A percentile compares a stretch with the other conserved stretches of the same genome.
Conservation (phyloP, 2,888 invertebrate genomes). For the Limnephilus lunatus region DNA sequence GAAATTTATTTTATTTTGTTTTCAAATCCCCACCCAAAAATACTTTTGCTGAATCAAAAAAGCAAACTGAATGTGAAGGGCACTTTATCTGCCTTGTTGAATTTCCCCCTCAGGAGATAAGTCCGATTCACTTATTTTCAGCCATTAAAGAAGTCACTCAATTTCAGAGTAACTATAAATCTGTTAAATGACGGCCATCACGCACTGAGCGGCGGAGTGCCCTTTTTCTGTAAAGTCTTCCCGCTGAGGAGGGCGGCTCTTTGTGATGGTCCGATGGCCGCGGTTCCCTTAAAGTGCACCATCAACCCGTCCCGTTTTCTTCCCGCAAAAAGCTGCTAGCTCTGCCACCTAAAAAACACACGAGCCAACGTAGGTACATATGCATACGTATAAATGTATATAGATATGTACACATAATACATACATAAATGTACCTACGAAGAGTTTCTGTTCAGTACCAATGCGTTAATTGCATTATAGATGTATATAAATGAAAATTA, state of each 20-base stretch:
- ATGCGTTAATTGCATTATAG: no score
- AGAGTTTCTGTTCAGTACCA: no score
- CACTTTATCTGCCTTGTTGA: neutral
- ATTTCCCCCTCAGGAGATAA: neutral
- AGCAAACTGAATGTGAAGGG: neutral
- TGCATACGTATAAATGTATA: neutral
- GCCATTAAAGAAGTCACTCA: constrained; percentile 34
- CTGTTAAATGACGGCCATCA: constrained; percentile 38
- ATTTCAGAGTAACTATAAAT: constrained; percentile 37
- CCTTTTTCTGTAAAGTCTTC: constrained; percentile 25
- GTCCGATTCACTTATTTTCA: constrained; percentile 33
- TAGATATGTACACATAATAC: neutral
- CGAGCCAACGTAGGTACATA: neutral
- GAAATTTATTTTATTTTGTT: neutral
- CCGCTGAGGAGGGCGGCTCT: neutral
- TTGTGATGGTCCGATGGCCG: constrained; percentile 13
- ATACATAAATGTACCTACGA: no score
- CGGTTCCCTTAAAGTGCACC: constrained; percentile 23
- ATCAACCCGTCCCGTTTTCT: neutral
- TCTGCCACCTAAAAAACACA: neutral
- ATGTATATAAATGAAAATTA: no score
- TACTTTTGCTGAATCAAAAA: neutral
- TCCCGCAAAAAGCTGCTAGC: neutral
- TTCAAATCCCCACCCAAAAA: neutral
- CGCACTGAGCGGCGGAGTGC: neutral